Percentiles rank a stretch among this genome's conserved stretches.
phyloP scores from a whole-genome alignment of 1,140 invertebrate species.

The Calosoma granatense region DNA sequence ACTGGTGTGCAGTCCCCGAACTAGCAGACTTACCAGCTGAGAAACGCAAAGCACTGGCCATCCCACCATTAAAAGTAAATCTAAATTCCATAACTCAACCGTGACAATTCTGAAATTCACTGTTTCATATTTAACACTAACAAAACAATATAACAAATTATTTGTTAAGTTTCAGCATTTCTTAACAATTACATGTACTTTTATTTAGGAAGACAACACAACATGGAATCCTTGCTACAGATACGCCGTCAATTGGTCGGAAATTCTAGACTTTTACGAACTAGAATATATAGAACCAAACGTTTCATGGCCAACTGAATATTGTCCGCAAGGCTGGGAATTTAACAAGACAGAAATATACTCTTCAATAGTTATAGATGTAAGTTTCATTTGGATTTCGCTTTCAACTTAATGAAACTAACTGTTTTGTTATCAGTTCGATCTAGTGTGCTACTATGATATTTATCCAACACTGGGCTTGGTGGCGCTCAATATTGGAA shows the following conservation, averaged over 20 bases:
- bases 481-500: conserved; percentile 71
- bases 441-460: conserved; percentile 71
- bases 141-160: conserved; percentile 6
- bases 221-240: conserved; percentile 49
- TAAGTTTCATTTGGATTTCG: conserved; percentile 33
- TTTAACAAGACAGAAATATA: conserved; percentile 56
- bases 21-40: conserved; percentile 46
- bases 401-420: conserved; percentile 4
- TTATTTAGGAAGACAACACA: conserved; percentile 31
- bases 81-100: no score
- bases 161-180: conserved; percentile 19
- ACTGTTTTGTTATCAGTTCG: conserved; percentile 51
- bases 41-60: conserved; percentile 49
- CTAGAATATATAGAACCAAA: conserved; percentile 36
- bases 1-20: conserved; percentile 68
- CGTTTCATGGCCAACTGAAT: conserved; percentile 48
- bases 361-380: conserved; percentile 75
- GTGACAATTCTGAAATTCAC: neutral
- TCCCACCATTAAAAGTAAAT: conserved; percentile 39
- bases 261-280: conserved; percentile 28
- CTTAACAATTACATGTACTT: neutral
- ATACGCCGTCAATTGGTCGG: conserved; percentile 62
- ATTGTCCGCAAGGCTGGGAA: conserved; percentile 69
- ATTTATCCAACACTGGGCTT: conserved; percentile 78
- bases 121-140: conserved; percentile 13